These are phyloP conservation scores for Campaea margaritaria DNA, from an alignment of 2,888 invertebrate genomes.

Conservation along the genomic window DNA sequence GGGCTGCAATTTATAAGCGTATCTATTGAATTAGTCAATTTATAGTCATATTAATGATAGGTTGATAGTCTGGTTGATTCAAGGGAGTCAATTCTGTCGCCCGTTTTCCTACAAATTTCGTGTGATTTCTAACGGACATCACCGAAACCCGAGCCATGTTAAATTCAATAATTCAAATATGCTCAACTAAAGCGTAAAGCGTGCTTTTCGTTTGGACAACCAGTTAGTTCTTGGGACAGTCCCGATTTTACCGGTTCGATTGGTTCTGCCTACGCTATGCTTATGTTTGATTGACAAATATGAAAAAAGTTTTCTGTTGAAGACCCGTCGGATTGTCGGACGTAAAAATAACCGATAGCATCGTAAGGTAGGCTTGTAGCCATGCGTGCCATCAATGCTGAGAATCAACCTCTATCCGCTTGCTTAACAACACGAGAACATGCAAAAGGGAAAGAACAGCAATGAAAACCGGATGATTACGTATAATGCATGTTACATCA, in stretches of 20 bases:
- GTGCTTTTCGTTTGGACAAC: constrained; percentile 18
- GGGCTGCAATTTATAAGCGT: constrained; percentile 10
- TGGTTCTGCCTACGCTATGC: constrained; percentile 11
- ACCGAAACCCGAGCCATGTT: constrained; percentile 8
- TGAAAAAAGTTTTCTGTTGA: constrained; percentile 8
- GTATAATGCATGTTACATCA: constrained; percentile 41
- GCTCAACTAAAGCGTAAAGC: constrained; percentile 7
- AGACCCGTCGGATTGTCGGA: background rate
- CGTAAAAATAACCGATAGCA: background rate
- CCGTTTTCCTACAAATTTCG: background rate
- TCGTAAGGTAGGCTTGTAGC: too few species aligned
- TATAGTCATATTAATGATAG: background rate
- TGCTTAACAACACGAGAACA: constrained; percentile 17
- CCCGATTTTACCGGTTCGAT: constrained; percentile 23
- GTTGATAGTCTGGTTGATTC: too few species aligned
- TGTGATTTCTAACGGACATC: constrained; percentile 5
- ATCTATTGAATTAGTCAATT: background rate
- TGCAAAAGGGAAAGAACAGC: constrained; percentile 16
- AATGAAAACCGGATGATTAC: constrained; percentile 32
- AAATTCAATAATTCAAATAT: background rate
- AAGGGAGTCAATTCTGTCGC: background rate
- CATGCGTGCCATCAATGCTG: constrained; percentile 10
- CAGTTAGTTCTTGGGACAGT: constrained; percentile 20
- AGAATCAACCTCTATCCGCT: constrained; percentile 13
- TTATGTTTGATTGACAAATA: constrained; percentile 19